These are phyloP conservation scores for Actinostola sp. DNA, from an alignment of 92 coral and sea anemone genomes.

Conservation along the genomic window DNA sequence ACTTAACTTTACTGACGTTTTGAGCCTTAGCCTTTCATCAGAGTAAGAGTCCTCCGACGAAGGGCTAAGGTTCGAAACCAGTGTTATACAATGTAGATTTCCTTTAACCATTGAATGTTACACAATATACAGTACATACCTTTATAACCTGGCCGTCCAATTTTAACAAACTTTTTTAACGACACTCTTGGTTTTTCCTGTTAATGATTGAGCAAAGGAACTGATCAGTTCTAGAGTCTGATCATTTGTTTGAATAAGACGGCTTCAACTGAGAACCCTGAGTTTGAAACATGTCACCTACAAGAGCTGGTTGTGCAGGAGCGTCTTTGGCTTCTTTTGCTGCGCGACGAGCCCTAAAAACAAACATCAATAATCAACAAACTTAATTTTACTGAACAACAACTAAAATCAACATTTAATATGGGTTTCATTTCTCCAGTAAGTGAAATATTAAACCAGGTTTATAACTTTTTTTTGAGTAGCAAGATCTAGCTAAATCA, in stretches of 20 bases:
- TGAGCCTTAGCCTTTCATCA: too few relatives aligned
- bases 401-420: not conserved
- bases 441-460: too few relatives aligned
- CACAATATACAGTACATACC: slow-evolving; percentile 31
- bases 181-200: slow-evolving; percentile 98
- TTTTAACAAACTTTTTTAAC: slow-evolving; percentile 92
- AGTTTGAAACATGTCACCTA: slow-evolving; percentile 40
- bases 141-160: slow-evolving; percentile 96
- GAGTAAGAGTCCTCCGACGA: too few relatives aligned
- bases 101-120: too few relatives aligned
- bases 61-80: too few relatives aligned
- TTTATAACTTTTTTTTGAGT: too few relatives aligned
- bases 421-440: too few relatives aligned
- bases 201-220: too few relatives aligned
- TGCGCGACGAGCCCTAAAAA: slow-evolving; percentile 92
- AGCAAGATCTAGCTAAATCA: too few relatives aligned
- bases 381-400: not conserved
- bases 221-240: too few relatives aligned
- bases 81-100: too few relatives aligned
- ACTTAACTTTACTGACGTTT: too few relatives aligned
- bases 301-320: slow-evolving; percentile 97
- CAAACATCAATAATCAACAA: not conserved
- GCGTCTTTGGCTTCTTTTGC: slow-evolving; percentile 99
- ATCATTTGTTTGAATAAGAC: not conserved
- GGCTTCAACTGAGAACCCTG: not conserved